Base-by-base conservation (phyloP, 2,888 invertebrate species). In the Aquatica leii region DNA sequence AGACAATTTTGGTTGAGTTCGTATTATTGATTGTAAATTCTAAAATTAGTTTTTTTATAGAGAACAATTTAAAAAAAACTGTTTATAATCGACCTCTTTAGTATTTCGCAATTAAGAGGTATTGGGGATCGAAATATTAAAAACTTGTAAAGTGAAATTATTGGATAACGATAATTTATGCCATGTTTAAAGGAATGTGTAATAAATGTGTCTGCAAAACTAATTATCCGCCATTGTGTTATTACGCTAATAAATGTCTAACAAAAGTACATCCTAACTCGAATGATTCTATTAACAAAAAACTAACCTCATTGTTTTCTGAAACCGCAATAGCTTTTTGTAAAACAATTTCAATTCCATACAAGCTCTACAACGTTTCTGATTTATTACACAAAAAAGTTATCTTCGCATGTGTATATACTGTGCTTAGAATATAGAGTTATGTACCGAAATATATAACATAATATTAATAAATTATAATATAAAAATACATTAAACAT, bases 391-490 rank as follows among this genome's bases (percentile, higher is more conserved):
- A 62, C 65, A 71, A 70, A 24, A 71, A 69, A 70, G 62, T 68
- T 70, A 69, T 71, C 70, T 67, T 55, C 57, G 65, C 18, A 14
- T 43, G 34, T 58, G 61, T 65, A 63, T 64, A 67, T 68, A 67
- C 67, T 62, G 66, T 59, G 66, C 68, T 65, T 68, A 58, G 57
- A 67, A 69, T 69, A 70, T 69, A 69, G 59, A 70, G 67, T 68
- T 69, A 68, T 62, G 62, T 70, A 54, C 50, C 41, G 21, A 65
- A 62, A 72, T 70, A 67, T 65, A 67, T 65, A 65, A 62, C 50
- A 24, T 59, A 35, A 48, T 49, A 53, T 59, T 59, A 57, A 60
- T 60, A 55, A 66, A 56, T 62, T 55, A 43, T 58, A 15, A 35
- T 14, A 17, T 18, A 57, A 49, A 57, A 56, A 57, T 46, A 46